Conservation (phyloP, 2,113 vertebrate species). For the Polypterus bichir region DNA sequence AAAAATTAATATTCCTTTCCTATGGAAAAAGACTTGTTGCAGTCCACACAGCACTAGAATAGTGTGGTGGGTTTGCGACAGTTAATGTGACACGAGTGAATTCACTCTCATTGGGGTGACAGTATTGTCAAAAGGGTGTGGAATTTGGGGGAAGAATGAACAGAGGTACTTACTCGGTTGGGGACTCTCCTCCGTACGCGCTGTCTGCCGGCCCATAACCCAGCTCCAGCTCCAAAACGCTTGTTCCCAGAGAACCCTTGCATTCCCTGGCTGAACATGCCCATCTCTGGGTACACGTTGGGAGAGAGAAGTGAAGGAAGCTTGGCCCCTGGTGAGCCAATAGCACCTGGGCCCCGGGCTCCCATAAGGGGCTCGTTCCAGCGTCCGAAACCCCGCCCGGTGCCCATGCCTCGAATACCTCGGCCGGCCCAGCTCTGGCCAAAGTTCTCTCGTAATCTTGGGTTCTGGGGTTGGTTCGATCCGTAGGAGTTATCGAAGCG, state of each 20-base stretch:
- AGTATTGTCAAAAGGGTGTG: background rate
- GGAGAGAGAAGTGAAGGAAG: slow-evolving; percentile 83
- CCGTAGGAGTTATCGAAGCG: slow-evolving; percentile 40
- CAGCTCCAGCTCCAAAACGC: slow-evolving; percentile 66
- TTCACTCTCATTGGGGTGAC: background rate
- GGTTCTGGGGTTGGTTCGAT: slow-evolving; percentile 63
- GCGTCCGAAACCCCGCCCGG: slow-evolving; percentile 44
- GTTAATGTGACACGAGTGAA: too few relatives aligned
- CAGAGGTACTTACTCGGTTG: slow-evolving; percentile 65
- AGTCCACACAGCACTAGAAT: background rate
- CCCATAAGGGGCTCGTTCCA: slow-evolving; percentile 61
- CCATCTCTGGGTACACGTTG: slow-evolving; percentile 68
- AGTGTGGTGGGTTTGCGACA: background rate
- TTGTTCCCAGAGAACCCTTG: slow-evolving; percentile 62
- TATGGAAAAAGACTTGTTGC: background rate
- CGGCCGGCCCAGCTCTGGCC: slow-evolving; percentile 58
- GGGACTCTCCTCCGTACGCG: slow-evolving; percentile 68
- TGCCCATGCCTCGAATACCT: slow-evolving; percentile 50
- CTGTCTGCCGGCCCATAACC: slow-evolving; percentile 63
- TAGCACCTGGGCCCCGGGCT: slow-evolving; percentile 48
- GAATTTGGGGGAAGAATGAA: background rate
- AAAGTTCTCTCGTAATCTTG: slow-evolving; percentile 58
- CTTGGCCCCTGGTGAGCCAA: slow-evolving; percentile 58
- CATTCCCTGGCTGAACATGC: slow-evolving; percentile 58
- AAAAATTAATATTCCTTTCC: background rate